These are phyloP conservation scores for Ptychochromis oligacanthus DNA, from an alignment of 2,113 vertebrate species.

Conservation along the genomic window DNA sequence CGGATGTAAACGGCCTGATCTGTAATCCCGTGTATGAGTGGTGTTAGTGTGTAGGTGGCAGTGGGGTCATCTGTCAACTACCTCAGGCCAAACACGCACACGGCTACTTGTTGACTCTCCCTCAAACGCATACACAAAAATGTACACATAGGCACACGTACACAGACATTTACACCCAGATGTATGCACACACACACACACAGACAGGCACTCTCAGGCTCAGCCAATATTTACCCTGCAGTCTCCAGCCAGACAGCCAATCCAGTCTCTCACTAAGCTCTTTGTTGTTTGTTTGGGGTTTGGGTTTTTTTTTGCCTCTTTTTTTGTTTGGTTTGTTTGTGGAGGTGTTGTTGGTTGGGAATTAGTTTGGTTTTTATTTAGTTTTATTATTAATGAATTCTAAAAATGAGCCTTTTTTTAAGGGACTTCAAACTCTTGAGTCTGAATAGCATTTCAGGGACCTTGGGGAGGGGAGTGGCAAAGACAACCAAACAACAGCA, in stretches of 20 bases:
- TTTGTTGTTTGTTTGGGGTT: constrained; percentile 60
- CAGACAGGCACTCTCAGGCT: constrained; percentile 38
- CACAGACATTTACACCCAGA: constrained; percentile 30
- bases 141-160: constrained; percentile 18
- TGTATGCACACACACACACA: constrained; percentile 16
- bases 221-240: constrained; percentile 73
- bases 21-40: constrained; percentile 62
- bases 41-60: constrained; percentile 66
- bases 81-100: constrained; percentile 53
- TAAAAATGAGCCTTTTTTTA: constrained; percentile 35
- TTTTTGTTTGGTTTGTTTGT: constrained; percentile 37
- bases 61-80: constrained; percentile 70
- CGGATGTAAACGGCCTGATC: constrained; percentile 63
- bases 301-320: constrained; percentile 2
- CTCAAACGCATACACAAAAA: constrained; percentile 32
- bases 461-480: constrained; percentile 29
- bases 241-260: constrained; percentile 66
- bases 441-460: neutral
- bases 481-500: constrained; percentile 27
- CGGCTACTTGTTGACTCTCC: constrained; percentile 57
- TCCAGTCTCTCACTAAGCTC: constrained; percentile 63
- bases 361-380: constrained; percentile 35
- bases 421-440: neutral
- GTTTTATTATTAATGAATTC: constrained; percentile 49
- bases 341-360: constrained; percentile 48